These are phyloP conservation scores for Chamaea fasciata DNA, from an alignment of 2,113 vertebrate genomes.

Conservation along the genomic window DNA sequence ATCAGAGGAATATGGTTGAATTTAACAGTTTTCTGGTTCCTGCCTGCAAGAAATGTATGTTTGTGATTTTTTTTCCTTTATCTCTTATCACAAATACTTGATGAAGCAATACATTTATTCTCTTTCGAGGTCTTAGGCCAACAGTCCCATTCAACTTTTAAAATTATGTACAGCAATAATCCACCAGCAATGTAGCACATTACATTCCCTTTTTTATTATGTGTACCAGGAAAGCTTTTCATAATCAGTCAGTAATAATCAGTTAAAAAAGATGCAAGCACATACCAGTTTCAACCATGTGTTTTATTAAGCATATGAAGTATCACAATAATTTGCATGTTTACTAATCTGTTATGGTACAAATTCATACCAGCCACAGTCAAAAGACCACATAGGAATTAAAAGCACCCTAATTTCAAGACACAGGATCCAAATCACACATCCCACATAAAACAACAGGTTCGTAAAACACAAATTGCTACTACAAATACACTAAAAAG, in stretches of 20 bases:
- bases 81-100: neutral
- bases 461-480: neutral
- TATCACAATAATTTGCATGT: neutral
- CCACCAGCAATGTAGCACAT: neutral
- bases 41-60: neutral
- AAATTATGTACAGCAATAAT: neutral
- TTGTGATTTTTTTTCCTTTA: neutral
- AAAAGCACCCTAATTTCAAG: neutral
- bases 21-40: neutral
- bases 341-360: neutral
- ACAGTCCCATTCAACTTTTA: neutral
- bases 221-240: neutral
- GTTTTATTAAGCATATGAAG: slow-evolving; percentile 34
- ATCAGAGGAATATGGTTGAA: neutral
- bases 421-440: neutral
- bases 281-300: neutral
- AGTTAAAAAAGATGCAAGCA: neutral
- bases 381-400: neutral
- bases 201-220: neutral
- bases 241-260: neutral
- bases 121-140: neutral
- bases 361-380: neutral
- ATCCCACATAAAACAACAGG: neutral
- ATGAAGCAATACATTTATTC: neutral
- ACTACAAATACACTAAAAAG: neutral